Percentiles rank a stretch among this genome's conserved stretches.
Evolutionary conservation across 1,140 invertebrate species (phyloP).

Genomic region (Panagrolaimus sp.): DNA sequence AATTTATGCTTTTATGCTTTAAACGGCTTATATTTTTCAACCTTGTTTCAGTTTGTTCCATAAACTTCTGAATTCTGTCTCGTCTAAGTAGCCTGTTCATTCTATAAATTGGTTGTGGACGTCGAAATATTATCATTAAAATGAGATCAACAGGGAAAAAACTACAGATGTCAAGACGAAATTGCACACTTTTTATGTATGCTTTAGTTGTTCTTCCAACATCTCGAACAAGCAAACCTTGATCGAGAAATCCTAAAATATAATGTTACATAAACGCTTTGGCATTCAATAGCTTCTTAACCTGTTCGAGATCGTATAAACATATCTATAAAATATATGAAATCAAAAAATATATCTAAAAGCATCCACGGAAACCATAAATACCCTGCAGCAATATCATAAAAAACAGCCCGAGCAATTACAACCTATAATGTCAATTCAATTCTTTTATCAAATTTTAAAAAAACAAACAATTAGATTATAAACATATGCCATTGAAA

Average conservation of each 20-base stretch:
- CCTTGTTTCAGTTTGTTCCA: conserved; percentile 83
- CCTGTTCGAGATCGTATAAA: conserved; percentile 81
- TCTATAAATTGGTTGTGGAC: conserved; percentile 73
- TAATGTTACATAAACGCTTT: background rate
- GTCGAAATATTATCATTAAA: conserved; percentile 69
- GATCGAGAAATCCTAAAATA: conserved; percentile 75
- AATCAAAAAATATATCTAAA: conserved; percentile 77
- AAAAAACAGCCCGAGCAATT: conserved; percentile 80
- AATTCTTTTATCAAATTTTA: background rate
- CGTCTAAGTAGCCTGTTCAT: conserved; percentile 76
- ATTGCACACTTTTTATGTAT: conserved; percentile 69
- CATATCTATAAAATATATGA: conserved; percentile 79
- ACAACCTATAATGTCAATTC: conserved; percentile 64
- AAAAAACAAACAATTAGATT: conserved; percentile 68
- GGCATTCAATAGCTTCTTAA: conserved; percentile 17
- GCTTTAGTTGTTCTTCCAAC: conserved; percentile 69
- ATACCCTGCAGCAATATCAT: conserved; percentile 73
- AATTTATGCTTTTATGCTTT: background rate
- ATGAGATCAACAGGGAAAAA: conserved; percentile 77
- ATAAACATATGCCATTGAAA: conserved; percentile 80
- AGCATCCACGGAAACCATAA: conserved; percentile 69
- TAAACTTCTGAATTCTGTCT: conserved; percentile 78
- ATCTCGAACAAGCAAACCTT: conserved; percentile 82
- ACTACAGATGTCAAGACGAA: conserved; percentile 70
- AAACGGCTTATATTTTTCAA: conserved; percentile 61